A percentile compares a stretch with the other conserved stretches of the same genome.
Conservation (phyloP, 2,888 invertebrate genomes). For the Orchestes rusci region DNA sequence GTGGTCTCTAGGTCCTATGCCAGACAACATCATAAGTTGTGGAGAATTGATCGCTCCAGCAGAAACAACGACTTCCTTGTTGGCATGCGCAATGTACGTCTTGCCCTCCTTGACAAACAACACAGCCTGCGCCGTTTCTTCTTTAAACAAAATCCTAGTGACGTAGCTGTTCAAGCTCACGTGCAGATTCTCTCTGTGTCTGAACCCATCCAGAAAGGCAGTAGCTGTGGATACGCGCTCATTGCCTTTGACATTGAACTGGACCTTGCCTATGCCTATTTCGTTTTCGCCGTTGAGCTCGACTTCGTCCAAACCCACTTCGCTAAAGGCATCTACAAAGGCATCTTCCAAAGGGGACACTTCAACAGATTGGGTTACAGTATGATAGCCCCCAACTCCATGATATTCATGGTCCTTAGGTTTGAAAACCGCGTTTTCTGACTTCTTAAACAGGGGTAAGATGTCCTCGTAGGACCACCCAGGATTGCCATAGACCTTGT, state of each 20-base stretch:
- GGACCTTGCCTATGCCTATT: slow-evolving; percentile 3
- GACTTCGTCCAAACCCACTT: slow-evolving; percentile 1
- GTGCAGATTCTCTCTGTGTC: slow-evolving; percentile 4
- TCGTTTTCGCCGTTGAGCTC: slow-evolving; percentile 9
- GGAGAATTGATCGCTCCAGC: slow-evolving; percentile 56
- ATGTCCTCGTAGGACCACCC: slow-evolving; percentile 52
- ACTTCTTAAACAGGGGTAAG: slow-evolving; percentile 13
- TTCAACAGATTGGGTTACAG: not conserved
- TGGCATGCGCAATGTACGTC: slow-evolving; percentile 7
- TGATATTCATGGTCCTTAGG: slow-evolving; percentile 26
- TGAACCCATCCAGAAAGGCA: slow-evolving; percentile 3
- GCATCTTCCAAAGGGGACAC: slow-evolving; percentile 5
- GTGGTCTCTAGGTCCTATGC: slow-evolving; percentile 55
- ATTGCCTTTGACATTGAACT: slow-evolving; percentile 7
- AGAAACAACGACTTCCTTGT: slow-evolving; percentile 16
- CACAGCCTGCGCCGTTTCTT: slow-evolving; percentile 5
- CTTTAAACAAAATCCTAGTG: slow-evolving; percentile 7
- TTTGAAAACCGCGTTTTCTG: slow-evolving; percentile 10
- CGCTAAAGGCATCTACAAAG: slow-evolving; percentile 4
- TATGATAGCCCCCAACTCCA: slow-evolving; percentile 6
- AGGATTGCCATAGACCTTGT: slow-evolving; percentile 44
- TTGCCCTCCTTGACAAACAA: slow-evolving; percentile 10
- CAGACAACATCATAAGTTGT: slow-evolving; percentile 57
- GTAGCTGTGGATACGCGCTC: slow-evolving; percentile 8
- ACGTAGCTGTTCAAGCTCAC: slow-evolving; percentile 13